A percentile compares a stretch with the other conserved stretches of the same genome.
Evolutionary conservation across 2,113 vertebrate genomes (phyloP).

Genomic region (Epinephelus fuscoguttatus): DNA sequence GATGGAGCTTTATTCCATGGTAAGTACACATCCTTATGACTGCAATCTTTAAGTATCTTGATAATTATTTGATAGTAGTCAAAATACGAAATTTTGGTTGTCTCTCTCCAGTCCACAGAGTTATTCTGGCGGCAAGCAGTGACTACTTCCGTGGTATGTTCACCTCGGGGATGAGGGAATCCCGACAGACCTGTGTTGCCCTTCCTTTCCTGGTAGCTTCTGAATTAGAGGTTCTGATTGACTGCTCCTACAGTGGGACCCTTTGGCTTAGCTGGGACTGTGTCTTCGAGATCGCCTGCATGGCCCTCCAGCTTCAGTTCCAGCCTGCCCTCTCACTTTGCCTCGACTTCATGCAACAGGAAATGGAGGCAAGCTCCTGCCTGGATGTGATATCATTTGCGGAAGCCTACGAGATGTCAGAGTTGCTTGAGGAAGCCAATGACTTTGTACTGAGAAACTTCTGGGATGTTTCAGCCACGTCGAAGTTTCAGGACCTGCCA

Average conservation of each 20-base stretch:
- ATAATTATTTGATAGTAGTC: background rate
- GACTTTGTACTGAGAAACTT: constrained; percentile 90
- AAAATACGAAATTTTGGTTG: background rate
- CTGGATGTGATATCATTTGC: constrained; percentile 88
- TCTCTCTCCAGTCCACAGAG: constrained; percentile 86
- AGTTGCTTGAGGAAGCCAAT: constrained; percentile 83
- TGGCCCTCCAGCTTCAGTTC: constrained; percentile 90
- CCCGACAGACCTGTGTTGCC: constrained; percentile 75
- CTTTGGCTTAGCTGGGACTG: constrained; percentile 86
- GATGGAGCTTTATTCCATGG: constrained; percentile 79
- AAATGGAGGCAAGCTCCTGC: constrained; percentile 84
- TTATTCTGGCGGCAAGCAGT: constrained; percentile 90
- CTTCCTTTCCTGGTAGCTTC: constrained; percentile 76
- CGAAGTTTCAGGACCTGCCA: constrained; percentile 87
- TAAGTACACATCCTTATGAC: constrained; percentile 56
- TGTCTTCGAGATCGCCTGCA: constrained; percentile 88
- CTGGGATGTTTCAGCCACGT: constrained; percentile 84
- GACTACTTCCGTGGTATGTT: constrained; percentile 94
- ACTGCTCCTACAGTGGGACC: constrained; percentile 87
- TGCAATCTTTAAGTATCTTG: background rate
- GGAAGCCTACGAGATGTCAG: constrained; percentile 83
- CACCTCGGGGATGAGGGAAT: constrained; percentile 91
- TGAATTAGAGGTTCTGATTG: constrained; percentile 87
- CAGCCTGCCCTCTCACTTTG: constrained; percentile 87
- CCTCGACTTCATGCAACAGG: constrained; percentile 83